Percentiles rank a stretch among this genome's conserved stretches.
Evolutionary conservation across 1,140 invertebrate genomes (phyloP).

Genomic region (Sycophaga agraensis): DNA sequence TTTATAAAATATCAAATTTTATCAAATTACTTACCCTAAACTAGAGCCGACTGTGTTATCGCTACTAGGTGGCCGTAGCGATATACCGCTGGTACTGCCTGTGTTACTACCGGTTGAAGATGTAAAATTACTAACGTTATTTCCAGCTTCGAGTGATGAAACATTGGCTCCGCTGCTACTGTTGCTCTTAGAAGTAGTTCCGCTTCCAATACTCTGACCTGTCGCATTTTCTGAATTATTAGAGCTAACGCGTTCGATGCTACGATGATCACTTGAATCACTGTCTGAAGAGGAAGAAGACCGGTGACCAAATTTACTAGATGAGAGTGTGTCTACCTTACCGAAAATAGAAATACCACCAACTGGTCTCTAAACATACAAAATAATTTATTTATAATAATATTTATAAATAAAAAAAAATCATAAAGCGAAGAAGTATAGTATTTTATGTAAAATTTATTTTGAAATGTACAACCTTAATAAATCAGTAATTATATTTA

Average conservation of each 20-base stretch:
- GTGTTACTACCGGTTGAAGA: slow-evolving; percentile 13
- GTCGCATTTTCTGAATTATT: too few species aligned
- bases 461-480: background rate
- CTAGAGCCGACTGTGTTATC: slow-evolving; percentile 34
- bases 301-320: slow-evolving; percentile 25
- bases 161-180: slow-evolving; percentile 20
- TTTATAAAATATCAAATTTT: slow-evolving; percentile 1
- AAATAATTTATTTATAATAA: too few species aligned
- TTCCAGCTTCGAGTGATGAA: slow-evolving; percentile 1
- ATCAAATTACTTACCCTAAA: slow-evolving; percentile 36
- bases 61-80: slow-evolving; percentile 34
- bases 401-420: too few species aligned
- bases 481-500: background rate
- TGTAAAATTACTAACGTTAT: slow-evolving; percentile 12
- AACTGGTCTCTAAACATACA: slow-evolving; percentile 63
- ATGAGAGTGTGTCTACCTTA: slow-evolving; percentile 39
- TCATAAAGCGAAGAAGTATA: too few species aligned
- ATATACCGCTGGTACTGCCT: slow-evolving; percentile 40
- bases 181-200: slow-evolving; percentile 1
- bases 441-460: too few species aligned
- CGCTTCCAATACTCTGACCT: slow-evolving; percentile 34
- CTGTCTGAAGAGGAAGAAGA: slow-evolving; percentile 6
- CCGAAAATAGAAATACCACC: slow-evolving; percentile 62
- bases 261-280: background rate
- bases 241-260: background rate